These are phyloP conservation scores for Antechinus flavipes DNA, from an alignment of 2,113 vertebrate genomes.

Conservation along the genomic window DNA sequence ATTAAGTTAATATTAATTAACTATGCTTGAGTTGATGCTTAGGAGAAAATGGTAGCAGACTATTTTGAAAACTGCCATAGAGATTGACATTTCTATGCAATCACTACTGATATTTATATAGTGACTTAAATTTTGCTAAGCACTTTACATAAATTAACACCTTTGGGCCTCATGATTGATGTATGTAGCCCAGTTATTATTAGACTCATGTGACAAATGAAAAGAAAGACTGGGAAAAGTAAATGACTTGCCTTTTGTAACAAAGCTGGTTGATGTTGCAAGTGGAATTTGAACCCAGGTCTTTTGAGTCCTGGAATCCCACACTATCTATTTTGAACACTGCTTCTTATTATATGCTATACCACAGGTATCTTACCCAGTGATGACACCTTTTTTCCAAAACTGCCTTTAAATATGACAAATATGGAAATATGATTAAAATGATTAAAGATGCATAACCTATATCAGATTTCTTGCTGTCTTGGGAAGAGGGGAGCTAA, in stretches of 20 bases:
- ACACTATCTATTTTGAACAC: not conserved
- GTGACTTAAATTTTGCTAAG: not conserved
- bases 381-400: not conserved
- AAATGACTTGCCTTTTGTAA: not conserved
- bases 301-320: not conserved
- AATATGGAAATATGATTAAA: no score
- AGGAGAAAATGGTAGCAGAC: no score
- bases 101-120: not conserved
- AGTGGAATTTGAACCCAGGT: not conserved
- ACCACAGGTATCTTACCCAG: not conserved
- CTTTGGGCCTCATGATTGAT: not conserved
- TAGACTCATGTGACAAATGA: not conserved
- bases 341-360: not conserved
- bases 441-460: no score
- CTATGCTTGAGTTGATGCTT: not conserved
- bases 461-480: no score
- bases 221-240: not conserved
- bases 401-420: not conserved
- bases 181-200: not conserved
- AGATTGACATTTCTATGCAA: not conserved
- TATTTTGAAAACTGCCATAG: not conserved
- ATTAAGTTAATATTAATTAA: no score
- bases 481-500: no score
- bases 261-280: not conserved
- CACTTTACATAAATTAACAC: not conserved